A percentile compares a stretch with the other conserved stretches of the same genome.
Conservation (phyloP, 2,797 vertebrate species). For the Myoxocephalus aenaeus region DNA sequence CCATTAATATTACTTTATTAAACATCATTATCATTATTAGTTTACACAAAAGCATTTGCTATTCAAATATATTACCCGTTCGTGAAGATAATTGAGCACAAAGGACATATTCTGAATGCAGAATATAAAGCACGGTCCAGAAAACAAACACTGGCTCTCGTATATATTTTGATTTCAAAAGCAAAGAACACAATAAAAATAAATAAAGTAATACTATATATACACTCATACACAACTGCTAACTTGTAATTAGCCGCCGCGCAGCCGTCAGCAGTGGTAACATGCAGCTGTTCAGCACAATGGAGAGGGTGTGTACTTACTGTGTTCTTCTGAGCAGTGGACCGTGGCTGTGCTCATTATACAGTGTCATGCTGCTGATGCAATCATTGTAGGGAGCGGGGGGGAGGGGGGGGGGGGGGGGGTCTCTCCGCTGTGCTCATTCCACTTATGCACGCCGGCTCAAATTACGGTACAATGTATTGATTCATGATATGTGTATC, state of each 20-base stretch:
- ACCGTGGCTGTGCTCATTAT: slow-evolving; percentile 68
- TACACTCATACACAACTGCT: not conserved
- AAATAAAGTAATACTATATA: not conserved
- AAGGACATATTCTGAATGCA: slow-evolving; percentile 16
- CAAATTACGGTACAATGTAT: slow-evolving; percentile 35
- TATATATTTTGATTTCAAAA: slow-evolving; percentile 25
- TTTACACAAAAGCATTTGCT: slow-evolving; percentile 7
- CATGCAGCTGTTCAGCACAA: slow-evolving; percentile 55
- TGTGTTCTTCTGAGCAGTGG: slow-evolving; percentile 55
- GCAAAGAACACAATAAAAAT: slow-evolving; percentile 16
- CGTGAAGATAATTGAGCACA: slow-evolving; percentile 26
- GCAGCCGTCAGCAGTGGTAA: slow-evolving; percentile 33
- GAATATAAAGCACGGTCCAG: not conserved
- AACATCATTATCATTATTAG: slow-evolving; percentile 21
- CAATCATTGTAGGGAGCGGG: slow-evolving; percentile 41
- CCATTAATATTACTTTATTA: slow-evolving; percentile 34
- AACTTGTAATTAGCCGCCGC: slow-evolving; percentile 60
- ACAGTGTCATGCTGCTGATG: slow-evolving; percentile 65
- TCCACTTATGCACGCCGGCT: slow-evolving; percentile 33
- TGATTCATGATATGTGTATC: slow-evolving; percentile 62
- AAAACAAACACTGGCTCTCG: slow-evolving; percentile 26
- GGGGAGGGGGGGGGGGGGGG: not conserved
- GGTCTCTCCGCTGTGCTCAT: slow-evolving; percentile 47
- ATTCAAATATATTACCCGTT: slow-evolving; percentile 42
- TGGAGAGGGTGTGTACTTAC: slow-evolving; percentile 55